Percentiles rank a stretch among this genome's conserved stretches.
Evolutionary conservation across 2,888 invertebrate species (phyloP).

Genomic region (Erebia aethiops): DNA sequence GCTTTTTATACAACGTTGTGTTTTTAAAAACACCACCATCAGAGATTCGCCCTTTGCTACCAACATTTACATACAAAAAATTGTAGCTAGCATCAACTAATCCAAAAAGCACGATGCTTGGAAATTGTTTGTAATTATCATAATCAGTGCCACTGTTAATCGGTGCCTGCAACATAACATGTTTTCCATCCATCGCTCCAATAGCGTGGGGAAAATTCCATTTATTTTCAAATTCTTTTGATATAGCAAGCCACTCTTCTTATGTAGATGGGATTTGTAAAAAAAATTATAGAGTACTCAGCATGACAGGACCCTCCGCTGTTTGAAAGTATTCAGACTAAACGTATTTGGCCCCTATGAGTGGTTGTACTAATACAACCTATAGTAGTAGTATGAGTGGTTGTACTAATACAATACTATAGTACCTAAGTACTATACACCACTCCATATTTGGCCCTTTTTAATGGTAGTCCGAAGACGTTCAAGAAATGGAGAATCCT

Average conservation of each 20-base stretch:
- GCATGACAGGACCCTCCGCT: not conserved
- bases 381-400: too few relatives aligned
- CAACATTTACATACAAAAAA: not conserved
- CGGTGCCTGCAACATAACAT: not conserved
- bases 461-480: too few relatives aligned
- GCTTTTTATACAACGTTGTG: not conserved
- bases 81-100: not conserved
- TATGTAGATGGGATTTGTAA: not conserved
- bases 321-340: too few relatives aligned
- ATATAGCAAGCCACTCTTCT: not conserved
- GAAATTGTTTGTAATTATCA: not conserved
- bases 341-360: too few relatives aligned
- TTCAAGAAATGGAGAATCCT: too few relatives aligned
- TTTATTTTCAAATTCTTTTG: not conserved
- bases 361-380: too few relatives aligned
- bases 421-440: too few relatives aligned
- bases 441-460: too few relatives aligned
- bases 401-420: too few relatives aligned
- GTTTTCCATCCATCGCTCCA: not conserved
- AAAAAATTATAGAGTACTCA: not conserved
- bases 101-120: not conserved
- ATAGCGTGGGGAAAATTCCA: not conserved
- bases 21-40: conserved; percentile 5
- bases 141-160: not conserved
- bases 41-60: not conserved